These are phyloP conservation scores for Lordiphosa mommai DNA, from an alignment of 1,140 invertebrate species.

Conservation along the genomic window DNA sequence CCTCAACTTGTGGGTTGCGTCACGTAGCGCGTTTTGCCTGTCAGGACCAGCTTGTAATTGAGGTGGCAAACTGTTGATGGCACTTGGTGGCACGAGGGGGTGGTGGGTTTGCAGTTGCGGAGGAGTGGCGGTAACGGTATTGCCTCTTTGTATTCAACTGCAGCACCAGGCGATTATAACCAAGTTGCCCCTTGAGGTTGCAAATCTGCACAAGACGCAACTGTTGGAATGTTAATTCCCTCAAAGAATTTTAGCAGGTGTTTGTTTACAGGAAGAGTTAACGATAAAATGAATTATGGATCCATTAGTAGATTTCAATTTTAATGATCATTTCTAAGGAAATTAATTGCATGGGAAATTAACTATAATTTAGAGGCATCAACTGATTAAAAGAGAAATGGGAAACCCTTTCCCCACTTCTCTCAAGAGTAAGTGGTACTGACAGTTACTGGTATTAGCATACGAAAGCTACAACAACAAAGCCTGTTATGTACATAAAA, in stretches of 20 bases:
- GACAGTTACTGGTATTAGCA: no score
- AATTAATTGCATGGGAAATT: no score
- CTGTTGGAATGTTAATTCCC: conserved; percentile 35
- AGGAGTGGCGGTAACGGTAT: conserved; percentile 1
- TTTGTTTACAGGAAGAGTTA: conserved; percentile 7
- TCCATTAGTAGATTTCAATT: no score
- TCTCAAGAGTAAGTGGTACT: no score
- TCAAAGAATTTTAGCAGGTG: conserved; percentile 21
- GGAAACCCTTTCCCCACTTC: no score
- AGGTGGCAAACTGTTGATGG: conserved; percentile 39
- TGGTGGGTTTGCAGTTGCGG: not conserved
- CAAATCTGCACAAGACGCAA: conserved; percentile 17
- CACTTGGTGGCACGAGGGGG: not conserved
- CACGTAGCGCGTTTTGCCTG: conserved; percentile 49
- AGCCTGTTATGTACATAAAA: no score
- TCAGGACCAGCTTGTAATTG: conserved; percentile 68
- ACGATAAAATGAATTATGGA: no score
- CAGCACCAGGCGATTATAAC: conserved; percentile 40
- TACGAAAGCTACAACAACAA: no score
- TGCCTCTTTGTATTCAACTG: conserved; percentile 59
- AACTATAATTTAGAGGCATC: no score
- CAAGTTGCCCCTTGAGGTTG: conserved; percentile 20
- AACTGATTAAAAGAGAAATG: no score
- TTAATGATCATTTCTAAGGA: no score
- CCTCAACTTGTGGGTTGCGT: conserved; percentile 41